Evolutionary conservation across 2,888 invertebrate species (phyloP).

Genomic region (Agrochola lychnidis): DNA sequence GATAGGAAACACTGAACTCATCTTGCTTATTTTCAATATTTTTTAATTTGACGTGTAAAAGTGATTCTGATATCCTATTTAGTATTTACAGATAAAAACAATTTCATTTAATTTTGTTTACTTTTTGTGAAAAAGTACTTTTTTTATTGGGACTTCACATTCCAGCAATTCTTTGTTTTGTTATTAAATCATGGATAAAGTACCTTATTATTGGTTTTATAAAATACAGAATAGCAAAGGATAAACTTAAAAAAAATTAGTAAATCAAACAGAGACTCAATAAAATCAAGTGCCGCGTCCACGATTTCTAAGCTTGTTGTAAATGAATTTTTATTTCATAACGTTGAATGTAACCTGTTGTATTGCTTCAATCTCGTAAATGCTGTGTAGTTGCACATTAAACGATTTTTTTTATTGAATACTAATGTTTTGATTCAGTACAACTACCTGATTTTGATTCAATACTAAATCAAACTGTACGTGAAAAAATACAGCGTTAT

Average conservation of each 20-base stretch:
- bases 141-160: no score
- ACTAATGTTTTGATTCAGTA: conserved; percentile 31
- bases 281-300: conserved; percentile 64
- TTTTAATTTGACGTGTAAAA: no score
- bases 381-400: conserved; percentile 66
- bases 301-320: conserved; percentile 55
- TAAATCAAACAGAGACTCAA: not conserved
- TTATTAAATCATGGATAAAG: not conserved
- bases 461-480: not conserved
- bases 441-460: conserved; percentile 6
- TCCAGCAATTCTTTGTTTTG: not conserved
- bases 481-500: not conserved
- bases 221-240: not conserved
- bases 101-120: no score
- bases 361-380: conserved; percentile 70
- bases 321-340: conserved; percentile 75
- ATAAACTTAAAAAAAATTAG: not conserved
- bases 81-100: no score
- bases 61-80: no score
- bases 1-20: no score
- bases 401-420: conserved; percentile 41
- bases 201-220: not conserved
- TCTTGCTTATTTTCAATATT: no score
- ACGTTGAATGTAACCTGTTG: conserved; percentile 74
- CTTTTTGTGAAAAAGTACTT: not conserved